These are phyloP conservation scores for Chironex yamaguchii DNA, from an alignment of 30 jellyfish, hydroid and myxozoan species.

Conservation along the genomic window DNA sequence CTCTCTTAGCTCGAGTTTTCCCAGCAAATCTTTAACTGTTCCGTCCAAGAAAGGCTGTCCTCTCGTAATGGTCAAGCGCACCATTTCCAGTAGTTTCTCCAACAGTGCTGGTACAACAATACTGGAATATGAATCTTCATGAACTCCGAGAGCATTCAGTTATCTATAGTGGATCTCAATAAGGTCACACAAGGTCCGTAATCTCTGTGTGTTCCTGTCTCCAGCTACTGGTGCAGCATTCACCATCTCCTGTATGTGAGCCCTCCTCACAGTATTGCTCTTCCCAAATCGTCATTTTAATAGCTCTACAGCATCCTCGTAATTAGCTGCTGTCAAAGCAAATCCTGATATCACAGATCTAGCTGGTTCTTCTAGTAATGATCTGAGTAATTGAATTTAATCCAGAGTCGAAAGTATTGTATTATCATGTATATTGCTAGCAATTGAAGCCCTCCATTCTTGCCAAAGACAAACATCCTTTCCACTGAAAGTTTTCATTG, in stretches of 20 bases:
- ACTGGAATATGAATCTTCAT: too few relatives aligned
- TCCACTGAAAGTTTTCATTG: constrained; percentile 17
- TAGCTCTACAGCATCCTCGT: constrained; percentile 31
- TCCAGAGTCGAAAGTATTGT: constrained; percentile 23
- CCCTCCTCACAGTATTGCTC: neutral
- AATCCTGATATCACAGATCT: constrained; percentile 38
- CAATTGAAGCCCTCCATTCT: constrained; percentile 58
- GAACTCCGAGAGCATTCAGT: neutral
- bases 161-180: constrained; percentile 10
- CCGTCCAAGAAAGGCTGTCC: too few relatives aligned
- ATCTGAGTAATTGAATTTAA: constrained; percentile 29
- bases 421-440: constrained; percentile 46
- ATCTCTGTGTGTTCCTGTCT: neutral
- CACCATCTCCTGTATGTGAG: neutral
- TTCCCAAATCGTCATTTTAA: neutral
- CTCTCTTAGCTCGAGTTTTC: too few relatives aligned
- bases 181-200: neutral
- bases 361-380: constrained; percentile 58
- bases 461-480: constrained; percentile 53
- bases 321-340: constrained; percentile 7
- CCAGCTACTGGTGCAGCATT: neutral
- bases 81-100: too few relatives aligned
- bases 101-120: too few relatives aligned
- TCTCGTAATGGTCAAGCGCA: too few relatives aligned
- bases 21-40: too few relatives aligned